phyloP scores from a whole-genome alignment of 2,888 invertebrate genomes.

The Eristalis arbustorum region DNA sequence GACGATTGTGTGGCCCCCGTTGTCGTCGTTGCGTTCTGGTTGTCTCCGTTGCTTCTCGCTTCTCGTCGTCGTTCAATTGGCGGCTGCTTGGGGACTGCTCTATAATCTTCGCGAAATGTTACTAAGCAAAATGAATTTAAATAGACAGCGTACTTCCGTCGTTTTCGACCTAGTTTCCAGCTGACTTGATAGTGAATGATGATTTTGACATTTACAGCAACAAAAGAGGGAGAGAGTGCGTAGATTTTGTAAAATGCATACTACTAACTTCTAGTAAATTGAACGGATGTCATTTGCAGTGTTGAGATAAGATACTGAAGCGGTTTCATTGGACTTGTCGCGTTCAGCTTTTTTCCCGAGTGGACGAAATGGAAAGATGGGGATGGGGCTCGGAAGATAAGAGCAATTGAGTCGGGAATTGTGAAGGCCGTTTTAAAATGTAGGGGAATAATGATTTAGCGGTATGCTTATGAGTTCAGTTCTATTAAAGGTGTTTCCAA shows the following conservation, averaged over 20 bases:
- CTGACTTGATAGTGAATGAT: constrained; percentile 51
- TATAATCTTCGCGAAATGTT: constrained; percentile 38
- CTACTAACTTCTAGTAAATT: background rate
- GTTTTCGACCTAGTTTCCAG: constrained; percentile 63
- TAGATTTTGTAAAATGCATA: background rate
- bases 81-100: background rate
- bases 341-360: background rate
- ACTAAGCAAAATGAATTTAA: constrained; percentile 54
- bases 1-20: constrained; percentile 50
- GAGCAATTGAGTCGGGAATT: background rate
- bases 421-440: background rate
- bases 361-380: background rate
- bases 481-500: too few relatives aligned
- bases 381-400: background rate
- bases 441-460: too few relatives aligned
- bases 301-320: constrained; percentile 6
- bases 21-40: background rate
- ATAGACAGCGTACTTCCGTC: constrained; percentile 56
- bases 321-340: background rate
- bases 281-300: constrained; percentile 41
- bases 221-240: constrained; percentile 10
- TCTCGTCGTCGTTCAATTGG: constrained; percentile 37
- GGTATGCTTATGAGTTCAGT: too few relatives aligned
- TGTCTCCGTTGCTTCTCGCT: background rate
- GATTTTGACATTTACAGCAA: constrained; percentile 9